phyloP scores from a whole-genome alignment of 2,888 invertebrate genomes.

The Omphaloscelis lunosa region DNA sequence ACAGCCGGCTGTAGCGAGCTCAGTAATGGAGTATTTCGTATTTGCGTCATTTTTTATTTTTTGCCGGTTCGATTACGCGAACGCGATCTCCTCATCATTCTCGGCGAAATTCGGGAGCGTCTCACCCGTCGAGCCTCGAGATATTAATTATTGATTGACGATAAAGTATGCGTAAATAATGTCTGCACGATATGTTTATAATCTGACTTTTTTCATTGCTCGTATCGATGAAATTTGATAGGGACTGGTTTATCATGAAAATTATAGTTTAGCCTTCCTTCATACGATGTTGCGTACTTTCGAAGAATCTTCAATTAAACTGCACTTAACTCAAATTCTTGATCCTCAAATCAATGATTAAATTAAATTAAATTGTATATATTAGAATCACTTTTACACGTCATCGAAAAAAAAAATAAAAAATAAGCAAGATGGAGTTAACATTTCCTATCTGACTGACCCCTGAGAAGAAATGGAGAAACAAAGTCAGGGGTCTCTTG shows the following conservation, averaged over 20 bases:
- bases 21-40: conserved; percentile 90
- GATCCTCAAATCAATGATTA: conserved; percentile 2
- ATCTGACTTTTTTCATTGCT: conserved; percentile 74
- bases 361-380: too few relatives aligned
- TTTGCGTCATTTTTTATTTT: conserved; percentile 91
- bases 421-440: too few relatives aligned
- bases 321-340: conserved; percentile 15
- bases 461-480: too few relatives aligned
- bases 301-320: conserved; percentile 40
- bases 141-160: conserved; percentile 91
- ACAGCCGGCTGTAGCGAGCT: conserved; percentile 74
- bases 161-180: conserved; percentile 88
- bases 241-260: conserved; percentile 58
- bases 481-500: too few relatives aligned
- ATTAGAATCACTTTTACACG: too few relatives aligned
- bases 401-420: too few relatives aligned
- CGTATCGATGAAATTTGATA: conserved; percentile 62
- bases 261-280: conserved; percentile 55
- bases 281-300: conserved; percentile 32
- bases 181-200: conserved; percentile 75
- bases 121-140: conserved; percentile 86
- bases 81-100: conserved; percentile 89
- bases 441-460: too few relatives aligned
- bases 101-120: conserved; percentile 90
- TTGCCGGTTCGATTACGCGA: conserved; percentile 90